phyloP scores from a whole-genome alignment of 2,888 invertebrate genomes.

The Hedya salicella region DNA sequence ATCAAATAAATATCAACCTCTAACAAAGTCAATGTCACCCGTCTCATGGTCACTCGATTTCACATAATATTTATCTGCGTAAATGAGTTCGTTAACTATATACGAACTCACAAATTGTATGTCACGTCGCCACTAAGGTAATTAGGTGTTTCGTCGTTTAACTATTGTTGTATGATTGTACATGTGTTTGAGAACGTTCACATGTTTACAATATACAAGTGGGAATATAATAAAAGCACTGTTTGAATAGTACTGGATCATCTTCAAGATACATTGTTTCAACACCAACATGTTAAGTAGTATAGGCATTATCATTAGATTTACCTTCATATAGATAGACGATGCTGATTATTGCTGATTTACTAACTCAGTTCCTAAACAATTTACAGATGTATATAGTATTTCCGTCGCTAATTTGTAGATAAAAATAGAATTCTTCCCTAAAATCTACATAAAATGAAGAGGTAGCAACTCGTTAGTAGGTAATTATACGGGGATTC shows the following conservation, averaged over 20 bases:
- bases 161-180: conserved; percentile 30
- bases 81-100: conserved; percentile 35
- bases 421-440: neutral
- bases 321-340: neutral
- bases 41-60: conserved; percentile 60
- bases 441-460: neutral
- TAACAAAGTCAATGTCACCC: conserved; percentile 63
- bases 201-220: conserved; percentile 20
- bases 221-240: conserved; percentile 25
- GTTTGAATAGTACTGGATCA: conserved; percentile 32
- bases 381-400: neutral
- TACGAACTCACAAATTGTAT: conserved; percentile 13
- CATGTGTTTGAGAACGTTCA: conserved; percentile 10
- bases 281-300: conserved; percentile 7
- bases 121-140: conserved; percentile 13
- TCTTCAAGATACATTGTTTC: conserved; percentile 18
- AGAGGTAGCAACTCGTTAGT: neutral
- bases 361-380: too few species aligned
- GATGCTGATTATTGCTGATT: neutral
- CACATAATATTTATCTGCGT: conserved; percentile 46
- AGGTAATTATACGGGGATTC: conserved; percentile 1
- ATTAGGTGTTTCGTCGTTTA: conserved; percentile 27
- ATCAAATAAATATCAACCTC: conserved; percentile 45
- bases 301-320: neutral
- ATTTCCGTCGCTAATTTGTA: neutral